These are phyloP conservation scores for Notodromas monacha DNA, from an alignment of 2,888 invertebrate species.

Conservation along the genomic window DNA sequence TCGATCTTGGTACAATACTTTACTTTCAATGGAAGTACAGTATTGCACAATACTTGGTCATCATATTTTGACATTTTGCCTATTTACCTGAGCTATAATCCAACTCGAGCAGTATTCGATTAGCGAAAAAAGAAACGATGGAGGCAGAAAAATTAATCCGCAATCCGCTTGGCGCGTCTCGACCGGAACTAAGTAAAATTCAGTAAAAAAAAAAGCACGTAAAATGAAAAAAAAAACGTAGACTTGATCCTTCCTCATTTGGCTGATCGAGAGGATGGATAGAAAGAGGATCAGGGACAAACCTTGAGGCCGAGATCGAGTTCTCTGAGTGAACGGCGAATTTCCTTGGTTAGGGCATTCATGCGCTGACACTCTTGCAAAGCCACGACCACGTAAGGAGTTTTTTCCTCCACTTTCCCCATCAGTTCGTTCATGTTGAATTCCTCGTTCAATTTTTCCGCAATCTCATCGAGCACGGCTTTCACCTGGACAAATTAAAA, in stretches of 20 bases:
- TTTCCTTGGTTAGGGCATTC: slow-evolving; percentile 65
- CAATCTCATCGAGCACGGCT: slow-evolving; percentile 67
- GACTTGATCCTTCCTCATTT: background rate
- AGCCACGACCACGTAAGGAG: slow-evolving; percentile 59
- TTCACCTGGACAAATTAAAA: slow-evolving; percentile 31
- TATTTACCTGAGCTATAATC: too few relatives aligned
- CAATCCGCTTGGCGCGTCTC: too few relatives aligned
- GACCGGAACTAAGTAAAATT: too few relatives aligned
- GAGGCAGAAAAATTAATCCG: too few relatives aligned
- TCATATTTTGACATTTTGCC: too few relatives aligned
- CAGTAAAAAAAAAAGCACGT: background rate
- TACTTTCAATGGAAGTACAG: too few relatives aligned
- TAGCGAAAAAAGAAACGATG: too few relatives aligned
- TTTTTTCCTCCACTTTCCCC: slow-evolving; percentile 76
- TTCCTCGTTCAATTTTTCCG: slow-evolving; percentile 76
- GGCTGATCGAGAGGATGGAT: background rate
- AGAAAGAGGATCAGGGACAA: slow-evolving; percentile 8
- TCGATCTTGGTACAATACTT: too few relatives aligned
- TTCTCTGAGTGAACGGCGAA: slow-evolving; percentile 60
- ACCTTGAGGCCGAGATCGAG: slow-evolving; percentile 72
- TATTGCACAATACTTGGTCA: too few relatives aligned
- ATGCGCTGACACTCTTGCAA: slow-evolving; percentile 60
- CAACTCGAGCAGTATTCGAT: too few relatives aligned
- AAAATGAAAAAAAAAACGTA: background rate
- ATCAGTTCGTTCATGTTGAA: slow-evolving; percentile 83